Conservation (phyloP, 2,888 invertebrate species). For the Sabatieria punctata region DNA sequence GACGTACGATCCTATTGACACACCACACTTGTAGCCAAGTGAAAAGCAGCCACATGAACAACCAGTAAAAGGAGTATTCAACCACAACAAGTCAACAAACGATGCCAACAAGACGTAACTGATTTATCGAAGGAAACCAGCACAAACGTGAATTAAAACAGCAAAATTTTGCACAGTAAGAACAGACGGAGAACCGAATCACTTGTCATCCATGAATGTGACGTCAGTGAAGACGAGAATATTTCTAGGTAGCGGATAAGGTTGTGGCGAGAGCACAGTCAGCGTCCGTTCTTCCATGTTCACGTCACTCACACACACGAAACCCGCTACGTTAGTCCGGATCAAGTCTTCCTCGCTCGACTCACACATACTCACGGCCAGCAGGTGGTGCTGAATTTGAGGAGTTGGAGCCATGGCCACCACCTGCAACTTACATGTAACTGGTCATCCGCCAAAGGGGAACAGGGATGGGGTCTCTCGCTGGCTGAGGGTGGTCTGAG, state of each 20-base stretch:
- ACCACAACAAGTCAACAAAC: too few relatives aligned
- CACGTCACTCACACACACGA: conserved; percentile 79
- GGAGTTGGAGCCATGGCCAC: conserved; percentile 24
- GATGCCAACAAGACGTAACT: too few relatives aligned
- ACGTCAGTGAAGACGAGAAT: conserved; percentile 70
- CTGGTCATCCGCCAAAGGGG: background rate
- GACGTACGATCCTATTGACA: too few relatives aligned
- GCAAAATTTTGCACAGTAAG: background rate
- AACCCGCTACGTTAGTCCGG: conserved; percentile 69
- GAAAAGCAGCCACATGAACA: too few relatives aligned
- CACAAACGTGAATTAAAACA: background rate
- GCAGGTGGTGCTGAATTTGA: conserved; percentile 63
- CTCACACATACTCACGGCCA: conserved; percentile 71
- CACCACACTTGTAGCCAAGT: too few relatives aligned
- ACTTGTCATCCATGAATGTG: conserved; percentile 63
- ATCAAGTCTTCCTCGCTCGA: conserved; percentile 62
- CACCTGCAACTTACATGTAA: background rate
- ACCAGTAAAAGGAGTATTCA: too few relatives aligned
- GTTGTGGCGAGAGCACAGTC: conserved; percentile 79
- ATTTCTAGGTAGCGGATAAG: conserved; percentile 58
- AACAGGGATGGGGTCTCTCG: too few relatives aligned
- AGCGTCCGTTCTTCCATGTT: conserved; percentile 69
- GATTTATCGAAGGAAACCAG: too few relatives aligned
- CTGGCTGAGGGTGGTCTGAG: too few relatives aligned
- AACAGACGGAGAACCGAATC: background rate